Conservation (phyloP, 2,113 vertebrate genomes). For the Sander lucioperca region DNA sequence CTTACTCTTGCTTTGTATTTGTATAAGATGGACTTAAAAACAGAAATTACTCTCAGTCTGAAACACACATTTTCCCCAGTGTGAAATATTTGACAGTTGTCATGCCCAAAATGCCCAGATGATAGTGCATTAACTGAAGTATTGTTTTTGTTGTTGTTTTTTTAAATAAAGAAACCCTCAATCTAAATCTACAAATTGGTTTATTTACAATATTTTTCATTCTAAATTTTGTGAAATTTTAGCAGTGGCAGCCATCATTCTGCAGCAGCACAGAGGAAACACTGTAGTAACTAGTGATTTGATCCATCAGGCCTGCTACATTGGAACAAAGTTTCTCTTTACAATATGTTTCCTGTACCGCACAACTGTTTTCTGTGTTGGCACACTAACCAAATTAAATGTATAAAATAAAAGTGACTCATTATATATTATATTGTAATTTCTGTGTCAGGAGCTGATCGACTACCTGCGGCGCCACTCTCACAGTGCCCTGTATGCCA, state of each 20-base stretch:
- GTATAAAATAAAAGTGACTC: neutral
- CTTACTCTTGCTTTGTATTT: no score
- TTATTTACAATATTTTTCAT: no score
- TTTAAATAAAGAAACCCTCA: neutral
- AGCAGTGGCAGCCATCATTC: no score
- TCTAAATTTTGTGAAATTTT: no score
- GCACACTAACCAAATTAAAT: neutral
- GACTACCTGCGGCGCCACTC: slow-evolving; percentile 94
- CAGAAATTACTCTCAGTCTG: neutral
- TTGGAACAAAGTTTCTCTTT: neutral
- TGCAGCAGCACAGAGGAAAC: no score
- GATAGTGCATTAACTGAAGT: neutral
- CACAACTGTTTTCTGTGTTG: neutral
- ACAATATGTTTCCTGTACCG: neutral
- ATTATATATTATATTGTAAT: neutral
- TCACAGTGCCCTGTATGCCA: slow-evolving; percentile 93
- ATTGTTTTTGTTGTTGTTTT: neutral
- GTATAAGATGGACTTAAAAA: neutral
- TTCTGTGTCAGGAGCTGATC: slow-evolving; percentile 88
- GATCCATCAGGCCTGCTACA: neutral
- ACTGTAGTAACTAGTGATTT: neutral
- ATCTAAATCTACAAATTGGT: no score
- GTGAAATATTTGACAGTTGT: neutral
- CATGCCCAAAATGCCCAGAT: neutral
- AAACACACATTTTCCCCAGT: neutral